Base-by-base conservation (phyloP, 2,113 vertebrate genomes). In the Rhinogobius similis region DNA sequence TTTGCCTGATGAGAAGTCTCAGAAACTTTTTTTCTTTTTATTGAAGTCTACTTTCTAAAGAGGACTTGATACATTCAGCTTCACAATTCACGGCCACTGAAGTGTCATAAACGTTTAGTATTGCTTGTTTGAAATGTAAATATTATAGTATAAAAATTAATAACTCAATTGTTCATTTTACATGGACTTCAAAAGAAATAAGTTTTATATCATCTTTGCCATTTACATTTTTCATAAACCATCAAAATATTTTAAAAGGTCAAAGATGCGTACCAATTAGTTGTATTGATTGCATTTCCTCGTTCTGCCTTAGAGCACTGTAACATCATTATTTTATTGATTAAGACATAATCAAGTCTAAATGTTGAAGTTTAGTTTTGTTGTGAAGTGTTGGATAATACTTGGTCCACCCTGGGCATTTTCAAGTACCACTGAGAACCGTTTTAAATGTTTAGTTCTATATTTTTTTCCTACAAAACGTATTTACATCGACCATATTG, bases 381-480 rank as follows among this genome's bases (percentile, higher is more conserved):
- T 23, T 52, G 10, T 52, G 21, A 23, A 52, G 21, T 52, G n/a
- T 52, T 21, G 23, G n/a, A 1, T 52, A 2, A 46, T 7, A 46
- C 16, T 18, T 46, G 9, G 21, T 23, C 9, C 21, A 52, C 12
- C 9, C 10, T 52, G 50, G 21, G 21, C 50, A 52, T 55, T 26
- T 26, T 55, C 4, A 55, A 55, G 52, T 26, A 67, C 64, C 55
- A 58, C 70, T 44, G 52, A 68, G 55, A 70, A 13, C 24, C 7
- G 64, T 72, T 68, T 55, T 43, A 36, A 58, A 65, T 65, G 50
- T 61, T 62, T 21, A 44, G 52, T 53, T 53, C 13, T 7, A 41
- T 68, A 36, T 61, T 69, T 53, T 36, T 6, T 64, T 68, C 39
- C 56, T 38, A 68, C 14, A 65, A 72, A 70, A 56, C 55, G 72